Conservation (phyloP, 2,888 invertebrate genomes). For the Pecten maximus region DNA sequence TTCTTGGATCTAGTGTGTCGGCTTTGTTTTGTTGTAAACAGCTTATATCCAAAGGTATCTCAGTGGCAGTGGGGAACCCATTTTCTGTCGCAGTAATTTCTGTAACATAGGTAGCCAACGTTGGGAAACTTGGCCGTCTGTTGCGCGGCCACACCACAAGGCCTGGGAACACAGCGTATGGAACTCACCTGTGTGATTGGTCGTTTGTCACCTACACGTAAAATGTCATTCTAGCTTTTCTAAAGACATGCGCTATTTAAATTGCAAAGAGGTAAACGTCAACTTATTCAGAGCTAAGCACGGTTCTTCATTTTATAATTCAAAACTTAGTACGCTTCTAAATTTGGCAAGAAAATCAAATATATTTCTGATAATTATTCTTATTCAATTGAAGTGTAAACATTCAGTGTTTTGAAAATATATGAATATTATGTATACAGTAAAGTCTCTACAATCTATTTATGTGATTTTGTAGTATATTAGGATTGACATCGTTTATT, state of each 20-base stretch:
- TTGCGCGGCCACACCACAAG: background rate
- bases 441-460: too few relatives aligned
- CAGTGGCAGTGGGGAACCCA: background rate
- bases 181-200: background rate
- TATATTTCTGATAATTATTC: too few relatives aligned
- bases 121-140: constrained; percentile 12
- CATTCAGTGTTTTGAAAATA: too few relatives aligned
- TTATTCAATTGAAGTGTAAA: too few relatives aligned
- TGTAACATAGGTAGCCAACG: background rate
- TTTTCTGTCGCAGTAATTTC: background rate
- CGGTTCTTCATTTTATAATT: too few relatives aligned
- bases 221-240: constrained; percentile 20
- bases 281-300: background rate
- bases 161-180: background rate
- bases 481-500: too few relatives aligned
- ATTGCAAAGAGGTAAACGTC: background rate
- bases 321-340: too few relatives aligned
- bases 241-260: background rate
- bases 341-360: too few relatives aligned
- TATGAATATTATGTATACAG: too few relatives aligned
- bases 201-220: constrained; percentile 17
- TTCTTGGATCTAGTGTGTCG: background rate
- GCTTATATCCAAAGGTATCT: background rate
- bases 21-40: background rate
- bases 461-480: too few relatives aligned